Evolutionary conservation across 1,140 invertebrate genomes (phyloP).

Genomic region (Trichonephila clavipes): DNA sequence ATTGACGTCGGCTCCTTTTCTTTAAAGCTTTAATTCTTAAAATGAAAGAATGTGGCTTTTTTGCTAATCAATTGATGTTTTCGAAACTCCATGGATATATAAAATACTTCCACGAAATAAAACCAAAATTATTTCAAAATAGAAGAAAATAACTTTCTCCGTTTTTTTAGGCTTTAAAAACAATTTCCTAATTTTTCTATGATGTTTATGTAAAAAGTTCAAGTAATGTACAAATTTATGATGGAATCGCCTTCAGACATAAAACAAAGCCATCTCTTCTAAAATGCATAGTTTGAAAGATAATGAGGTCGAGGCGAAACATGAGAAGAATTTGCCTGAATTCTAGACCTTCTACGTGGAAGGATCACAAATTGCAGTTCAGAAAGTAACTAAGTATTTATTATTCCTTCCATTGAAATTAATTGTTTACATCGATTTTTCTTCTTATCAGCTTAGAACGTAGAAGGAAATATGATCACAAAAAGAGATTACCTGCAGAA

Average conservation of each 20-base stretch:
- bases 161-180: background rate
- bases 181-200: background rate
- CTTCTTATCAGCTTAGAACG: too few relatives aligned
- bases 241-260: background rate
- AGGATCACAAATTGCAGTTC: constrained; percentile 29
- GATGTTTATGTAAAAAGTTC: background rate
- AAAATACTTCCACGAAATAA: too few relatives aligned
- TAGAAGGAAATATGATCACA: too few relatives aligned
- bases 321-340: constrained; percentile 43
- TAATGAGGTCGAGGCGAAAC: constrained; percentile 28
- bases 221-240: background rate
- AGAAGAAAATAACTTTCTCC: background rate
- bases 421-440: background rate
- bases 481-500: too few relatives aligned
- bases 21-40: too few relatives aligned
- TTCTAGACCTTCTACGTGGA: background rate
- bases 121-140: background rate
- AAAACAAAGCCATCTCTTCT: constrained; percentile 15
- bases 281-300: background rate
- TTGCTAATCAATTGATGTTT: too few relatives aligned
- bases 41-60: too few relatives aligned
- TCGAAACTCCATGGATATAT: too few relatives aligned
- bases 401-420: background rate
- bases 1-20: too few relatives aligned
- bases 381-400: background rate